Conservation (phyloP, 2,113 vertebrate species). For the Rutilus rutilus region DNA sequence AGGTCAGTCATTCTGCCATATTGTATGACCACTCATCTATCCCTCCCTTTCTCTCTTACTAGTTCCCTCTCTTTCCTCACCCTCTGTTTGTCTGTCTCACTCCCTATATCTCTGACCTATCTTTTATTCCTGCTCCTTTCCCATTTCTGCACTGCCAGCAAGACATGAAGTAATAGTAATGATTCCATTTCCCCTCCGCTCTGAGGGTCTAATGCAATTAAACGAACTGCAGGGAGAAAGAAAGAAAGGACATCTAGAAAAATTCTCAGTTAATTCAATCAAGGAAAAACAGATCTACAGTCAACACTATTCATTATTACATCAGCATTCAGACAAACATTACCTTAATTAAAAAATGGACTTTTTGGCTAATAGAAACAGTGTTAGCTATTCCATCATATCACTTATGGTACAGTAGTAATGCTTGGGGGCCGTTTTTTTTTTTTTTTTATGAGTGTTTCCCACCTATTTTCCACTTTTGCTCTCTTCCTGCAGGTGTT, state of each 20-base stretch:
- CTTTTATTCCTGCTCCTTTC: constrained; percentile 27
- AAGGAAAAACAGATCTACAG: constrained; percentile 45
- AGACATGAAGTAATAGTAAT: constrained; percentile 61
- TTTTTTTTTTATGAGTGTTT: not conserved
- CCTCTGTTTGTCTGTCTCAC: constrained; percentile 18
- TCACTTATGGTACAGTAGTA: not conserved
- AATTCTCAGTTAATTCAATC: constrained; percentile 70
- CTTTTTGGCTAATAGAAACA: constrained; percentile 23
- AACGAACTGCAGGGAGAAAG: constrained; percentile 61
- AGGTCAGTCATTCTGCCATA: not conserved
- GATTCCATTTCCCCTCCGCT: constrained; percentile 65
- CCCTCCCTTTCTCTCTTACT: constrained; percentile 31
- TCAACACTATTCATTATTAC: constrained; percentile 43
- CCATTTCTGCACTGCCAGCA: constrained; percentile 54
- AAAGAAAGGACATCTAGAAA: constrained; percentile 60
- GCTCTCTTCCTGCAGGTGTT: constrained; percentile 1
- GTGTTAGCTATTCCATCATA: constrained; percentile 10
- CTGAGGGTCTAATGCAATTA: constrained; percentile 73
- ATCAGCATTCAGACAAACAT: not conserved
- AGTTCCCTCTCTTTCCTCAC: constrained; percentile 25
- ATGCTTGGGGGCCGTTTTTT: not conserved
- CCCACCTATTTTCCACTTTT: not conserved
- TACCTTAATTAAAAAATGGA: not conserved
- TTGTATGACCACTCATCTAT: not conserved
- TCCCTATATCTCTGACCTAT: not conserved